These are phyloP conservation scores for Philantomba maxwellii DNA, from an alignment of 2,113 vertebrate genomes.

Conservation along the genomic window DNA sequence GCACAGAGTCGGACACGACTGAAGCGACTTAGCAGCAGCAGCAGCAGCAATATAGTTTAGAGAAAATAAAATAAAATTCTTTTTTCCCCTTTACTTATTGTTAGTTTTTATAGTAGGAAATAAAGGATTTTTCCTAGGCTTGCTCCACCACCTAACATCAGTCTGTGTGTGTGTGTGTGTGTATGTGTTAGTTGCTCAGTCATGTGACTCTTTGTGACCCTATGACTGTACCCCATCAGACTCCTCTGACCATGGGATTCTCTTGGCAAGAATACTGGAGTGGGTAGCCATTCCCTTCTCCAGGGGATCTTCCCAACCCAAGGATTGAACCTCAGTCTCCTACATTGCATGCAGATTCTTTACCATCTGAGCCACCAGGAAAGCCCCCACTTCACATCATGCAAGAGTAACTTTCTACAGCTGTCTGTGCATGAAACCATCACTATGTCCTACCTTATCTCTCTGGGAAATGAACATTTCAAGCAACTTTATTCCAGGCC, in stretches of 20 bases:
- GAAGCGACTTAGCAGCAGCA: neutral
- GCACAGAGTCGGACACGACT: fast-evolving
- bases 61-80: neutral
- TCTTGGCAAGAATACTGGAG: neutral
- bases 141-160: neutral
- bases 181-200: neutral
- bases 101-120: neutral
- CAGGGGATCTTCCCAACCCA: neutral
- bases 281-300: neutral
- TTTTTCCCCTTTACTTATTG: neutral
- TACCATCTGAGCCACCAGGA: neutral
- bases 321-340: neutral
- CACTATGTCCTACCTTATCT: neutral
- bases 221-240: neutral
- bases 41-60: neutral
- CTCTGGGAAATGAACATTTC: neutral
- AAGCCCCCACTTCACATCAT: neutral
- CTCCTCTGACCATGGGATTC: neutral
- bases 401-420: neutral
- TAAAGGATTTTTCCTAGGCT: neutral
- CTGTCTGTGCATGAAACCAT: neutral
- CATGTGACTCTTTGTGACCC: neutral
- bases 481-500: neutral
- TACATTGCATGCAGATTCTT: neutral
- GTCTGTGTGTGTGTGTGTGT: neutral